Evolutionary conservation across 2,888 invertebrate species (phyloP), one percentile per base, ranked within the genome.

Genomic region (Ormia ochracea): DNA sequence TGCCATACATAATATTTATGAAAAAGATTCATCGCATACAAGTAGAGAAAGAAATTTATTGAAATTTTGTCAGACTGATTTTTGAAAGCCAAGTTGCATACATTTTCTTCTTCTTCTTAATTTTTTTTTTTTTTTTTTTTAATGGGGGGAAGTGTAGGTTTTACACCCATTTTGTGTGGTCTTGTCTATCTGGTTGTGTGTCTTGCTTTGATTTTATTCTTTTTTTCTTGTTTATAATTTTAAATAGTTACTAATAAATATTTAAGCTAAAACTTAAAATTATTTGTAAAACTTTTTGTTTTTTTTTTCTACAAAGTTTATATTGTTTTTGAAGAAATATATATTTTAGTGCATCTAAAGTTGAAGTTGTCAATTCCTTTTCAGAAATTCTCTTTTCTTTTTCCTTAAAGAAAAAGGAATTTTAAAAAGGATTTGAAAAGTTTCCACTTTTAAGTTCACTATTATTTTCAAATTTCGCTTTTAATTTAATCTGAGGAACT

Each of bases 401-500:
- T 45, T 21, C n/a, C 3, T 3, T 10, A 31, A 28, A 28, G 14
- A n/a, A 56, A 12, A n/a, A 50, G n/a, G n/a, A n/a, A n/a, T n/a
- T 26, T 26, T 28, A 19, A 21, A 41, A 43, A 45, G 50, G 26
- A 66, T 50, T 41, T 50, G 9, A 50, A 66, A 74, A 66, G 33
- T 23, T 50, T 66, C 31, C 50, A 23, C 69, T 65, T 58, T 74
- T 48, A 48, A 65, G 63, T 80, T 77, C 75, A 59, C 66, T 70
- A 81, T 61, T 73, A 36, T 41, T 52, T 50, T 45, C 72, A 81
- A 81, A 48, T 65, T 52, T 52, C 48, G 38, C 12, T 68, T 70
- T 78, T 74, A 59, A 45, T 69, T 82, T 85, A 87, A 86, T 87
- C 81, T 87, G 92, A 94, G 93, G 94, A 94, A 93, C 94, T 93